Evolutionary conservation across 1,140 invertebrate genomes (phyloP), one percentile per base, ranked within the genome.

Genomic region (Zaprionus kolodkinae): DNA sequence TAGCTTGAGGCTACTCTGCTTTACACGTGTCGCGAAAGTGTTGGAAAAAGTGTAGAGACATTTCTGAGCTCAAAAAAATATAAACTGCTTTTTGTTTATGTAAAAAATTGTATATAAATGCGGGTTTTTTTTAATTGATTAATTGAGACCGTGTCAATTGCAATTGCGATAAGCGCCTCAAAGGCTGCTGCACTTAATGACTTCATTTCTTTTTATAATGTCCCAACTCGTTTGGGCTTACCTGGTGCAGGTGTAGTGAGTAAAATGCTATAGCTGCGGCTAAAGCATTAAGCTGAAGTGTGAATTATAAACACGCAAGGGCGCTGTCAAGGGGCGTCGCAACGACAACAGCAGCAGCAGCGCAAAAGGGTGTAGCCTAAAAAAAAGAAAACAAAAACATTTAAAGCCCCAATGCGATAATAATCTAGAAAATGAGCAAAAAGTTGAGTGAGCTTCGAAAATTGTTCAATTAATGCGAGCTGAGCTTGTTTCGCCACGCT

Each of bases 381-480:
- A 10, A 15, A 25, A 52, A 63, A 63, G 68, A 70, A 10, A 15
- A 25, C 36, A 50, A 52, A 71, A 70, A 86, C 60, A 48, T 50
- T 68, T 61, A 59, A 74, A 77, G 63, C 61, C 70, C 15, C 63
- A 63, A 25, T 67, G 67, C 73, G 84, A 87, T 87, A 84, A 76
- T 80, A 77, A 88, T 87, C 84, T 69, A 59, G 54, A 64, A 78
- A 87, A 83, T 73, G 70, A 76, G 80, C 69, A 74, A 78, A 79
- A 66, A 66, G 33, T 36, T 77, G 69, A 61, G 54, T 77, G 69
- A 61, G 54, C 69, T 70, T 74, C 74, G 87, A 87, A 88, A 87
- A 87, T 84, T 78, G 84, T 87, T 87, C 84, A 87, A 87, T 87
- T 87, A 87, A 80, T 88, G 78, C 63, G 80, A 84, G 80, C 84